Percentiles rank a stretch among this genome's conserved stretches.
These are phyloP conservation scores for Sigmodon hispidus DNA, from an alignment of 2,113 vertebrate genomes.

Conservation along the genomic window DNA sequence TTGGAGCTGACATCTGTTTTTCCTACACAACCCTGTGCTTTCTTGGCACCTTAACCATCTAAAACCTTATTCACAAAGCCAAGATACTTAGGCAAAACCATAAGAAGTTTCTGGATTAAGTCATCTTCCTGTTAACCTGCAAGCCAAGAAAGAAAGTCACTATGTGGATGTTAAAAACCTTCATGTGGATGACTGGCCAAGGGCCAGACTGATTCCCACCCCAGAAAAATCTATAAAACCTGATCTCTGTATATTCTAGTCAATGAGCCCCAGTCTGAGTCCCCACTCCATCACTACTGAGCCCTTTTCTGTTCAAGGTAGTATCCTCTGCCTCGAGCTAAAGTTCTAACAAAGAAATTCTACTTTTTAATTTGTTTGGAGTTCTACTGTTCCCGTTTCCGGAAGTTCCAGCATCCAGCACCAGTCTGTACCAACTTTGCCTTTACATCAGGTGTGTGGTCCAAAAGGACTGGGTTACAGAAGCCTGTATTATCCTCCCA, in stretches of 20 bases:
- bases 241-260: background rate
- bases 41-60: background rate
- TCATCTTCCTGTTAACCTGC: background rate
- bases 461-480: background rate
- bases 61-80: background rate
- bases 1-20: background rate
- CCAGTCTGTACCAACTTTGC: background rate
- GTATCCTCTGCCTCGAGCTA: background rate
- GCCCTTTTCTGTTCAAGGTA: background rate
- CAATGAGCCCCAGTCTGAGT: background rate
- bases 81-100: background rate
- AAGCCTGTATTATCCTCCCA: background rate
- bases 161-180: background rate
- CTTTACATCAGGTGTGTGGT: background rate
- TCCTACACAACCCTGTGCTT: background rate
- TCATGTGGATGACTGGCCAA: background rate
- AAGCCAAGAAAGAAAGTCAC: background rate
- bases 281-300: background rate
- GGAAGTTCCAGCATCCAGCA: background rate
- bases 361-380: background rate
- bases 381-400: background rate
- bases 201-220: background rate
- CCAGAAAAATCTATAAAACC: background rate
- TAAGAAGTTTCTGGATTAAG: background rate
- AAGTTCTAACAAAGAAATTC: background rate